A percentile compares a stretch with the other conserved stretches of the same genome.
phyloP scores from a whole-genome alignment of 2,888 invertebrate genomes.

The Imbricaverruca yamaguchii region DNA sequence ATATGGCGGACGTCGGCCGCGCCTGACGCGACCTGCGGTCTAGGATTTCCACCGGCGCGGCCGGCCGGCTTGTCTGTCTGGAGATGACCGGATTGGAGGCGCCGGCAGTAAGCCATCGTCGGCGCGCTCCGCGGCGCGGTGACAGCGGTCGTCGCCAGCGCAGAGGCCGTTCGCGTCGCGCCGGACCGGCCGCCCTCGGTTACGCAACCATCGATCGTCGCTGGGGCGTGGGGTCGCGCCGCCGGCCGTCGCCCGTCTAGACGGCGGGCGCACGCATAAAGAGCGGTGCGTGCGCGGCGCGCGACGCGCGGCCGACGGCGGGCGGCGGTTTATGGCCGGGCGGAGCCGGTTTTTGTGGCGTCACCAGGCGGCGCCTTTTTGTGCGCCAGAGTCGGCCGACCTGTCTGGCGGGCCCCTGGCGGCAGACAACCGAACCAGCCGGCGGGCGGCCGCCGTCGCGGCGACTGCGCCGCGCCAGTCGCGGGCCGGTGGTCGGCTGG shows the following conservation, averaged over 20 bases:
- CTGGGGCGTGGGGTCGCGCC: neutral
- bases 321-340: neutral
- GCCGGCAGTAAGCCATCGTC: too few relatives aligned
- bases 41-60: too few relatives aligned
- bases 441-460: neutral
- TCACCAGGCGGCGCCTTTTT: neutral
- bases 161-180: neutral
- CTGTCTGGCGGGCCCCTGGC: slow-evolving; percentile 3
- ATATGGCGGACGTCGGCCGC: too few relatives aligned
- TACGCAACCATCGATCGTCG: neutral
- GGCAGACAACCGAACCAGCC: slow-evolving; percentile 12
- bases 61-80: too few relatives aligned
- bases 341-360: neutral
- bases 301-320: neutral
- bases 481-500: neutral
- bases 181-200: neutral
- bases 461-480: neutral
- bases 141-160: neutral
- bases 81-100: too few relatives aligned
- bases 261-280: slow-evolving; percentile 3
- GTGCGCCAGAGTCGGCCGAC: neutral
- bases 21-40: too few relatives aligned
- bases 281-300: neutral
- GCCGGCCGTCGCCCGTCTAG: slow-evolving; percentile 9
- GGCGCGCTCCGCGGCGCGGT: neutral